Base-by-base conservation (phyloP, 2,888 invertebrate species). In the Cartodere bifasciata region DNA sequence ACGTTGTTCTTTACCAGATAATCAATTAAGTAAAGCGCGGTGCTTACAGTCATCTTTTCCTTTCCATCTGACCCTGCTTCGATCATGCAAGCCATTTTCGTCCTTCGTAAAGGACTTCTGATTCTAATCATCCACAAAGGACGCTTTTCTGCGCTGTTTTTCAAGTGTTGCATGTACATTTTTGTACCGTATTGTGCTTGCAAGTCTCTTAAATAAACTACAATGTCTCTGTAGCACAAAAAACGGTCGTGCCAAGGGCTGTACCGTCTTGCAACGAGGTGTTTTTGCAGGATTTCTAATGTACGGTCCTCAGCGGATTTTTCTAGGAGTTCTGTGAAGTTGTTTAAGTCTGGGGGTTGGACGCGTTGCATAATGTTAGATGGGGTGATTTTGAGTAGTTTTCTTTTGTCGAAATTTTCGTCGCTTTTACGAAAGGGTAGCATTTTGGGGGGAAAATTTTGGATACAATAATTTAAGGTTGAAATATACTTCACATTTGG, bases 191-290 rank as follows among this genome's bases (percentile, higher is more conserved):
- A 39, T 5, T 38, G 29, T 13, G 37, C 35, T 13, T 38, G 28
- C 16, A 43, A 33, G 28, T 38, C 43, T 2, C 22, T 14, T 13
- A 48, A 35, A 34, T 39, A 48, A 2, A 37, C 35, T 15, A 34
- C 20, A n/a, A 49, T 48, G 33, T 46, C 37, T 5, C 40, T 32
- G 28, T 45, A 46, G 27, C 21, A 40, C 4, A 49, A 26, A 29
- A 46, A 47, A 32, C 44, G 38, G 17, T 48, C 40, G 28, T 47
- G 45, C 34, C 40, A 46, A 23, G 34, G 28, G 31, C 47, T 43
- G 28, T 41, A 45, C 15, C 38, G 35, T 26, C 39, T 38, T 12
- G 27, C 22, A 35, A 26, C 11, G 4, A 31, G 23, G n/a, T n/a
- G n/a, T n/a, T n/a, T n/a, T n/a, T n/a, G n/a, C n/a, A n/a, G n/a